Evolutionary conservation across 2,797 vertebrate species (phyloP), one percentile per base, ranked within the genome.

Genomic region (Gambelia wislizenii): DNA sequence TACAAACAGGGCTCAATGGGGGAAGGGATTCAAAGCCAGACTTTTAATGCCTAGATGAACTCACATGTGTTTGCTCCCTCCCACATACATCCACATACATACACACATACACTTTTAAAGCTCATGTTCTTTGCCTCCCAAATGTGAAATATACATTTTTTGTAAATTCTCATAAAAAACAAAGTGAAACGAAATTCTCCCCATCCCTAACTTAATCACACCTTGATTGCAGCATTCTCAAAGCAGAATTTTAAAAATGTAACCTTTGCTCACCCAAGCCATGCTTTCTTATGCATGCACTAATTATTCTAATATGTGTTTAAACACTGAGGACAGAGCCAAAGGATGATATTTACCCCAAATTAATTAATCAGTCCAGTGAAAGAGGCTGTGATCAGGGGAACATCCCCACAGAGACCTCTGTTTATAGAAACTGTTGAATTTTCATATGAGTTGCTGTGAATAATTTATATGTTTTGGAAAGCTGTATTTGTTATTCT

Each of bases 401-500:
- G 84, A 89, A 89, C 47, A 69, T 54, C 84, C 59, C 89, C 47
- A 86, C 47, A 82, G 89, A 89, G 89, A 83, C 70, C 64, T 81
- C 59, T 87, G 1, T 83, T 93, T 92, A 42, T 86, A 27, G 33
- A 90, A 79, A 44, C 33, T 61, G 76, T 86, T 76, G 14, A 22
- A 67, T 82, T 64, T 83, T 80, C 0, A 78, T 90, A 89, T 92
- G 9, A 64, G 84, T 83, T 76, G 36, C 36, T 44, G 44, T 36
- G 83, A n/a, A 90, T 67, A 83, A 90, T 79, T 87, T 42, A 39
- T 87, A 88, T 22, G 52, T 91, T 88, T 89, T 86, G 16, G 67
- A 89, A n/a, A 72, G 42, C 47, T 84, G 42, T 5, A 30, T 82
- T 8, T 76, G 18, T 64, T 79, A 39, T 93, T 82, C 78, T 76